Conservation (phyloP, 2,888 invertebrate genomes). For the Apamea epomidion region DNA sequence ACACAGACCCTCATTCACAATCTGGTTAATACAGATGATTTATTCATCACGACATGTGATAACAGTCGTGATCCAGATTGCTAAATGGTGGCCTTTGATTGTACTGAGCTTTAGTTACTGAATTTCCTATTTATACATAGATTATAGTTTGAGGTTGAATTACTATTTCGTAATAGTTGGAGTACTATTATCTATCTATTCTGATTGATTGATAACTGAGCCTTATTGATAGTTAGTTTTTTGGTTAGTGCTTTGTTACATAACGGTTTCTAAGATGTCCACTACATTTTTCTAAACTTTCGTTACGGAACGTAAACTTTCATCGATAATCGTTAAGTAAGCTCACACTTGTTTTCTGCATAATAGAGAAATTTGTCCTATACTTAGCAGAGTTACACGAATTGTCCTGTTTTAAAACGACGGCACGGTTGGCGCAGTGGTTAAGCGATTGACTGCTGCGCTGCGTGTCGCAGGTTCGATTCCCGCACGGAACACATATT, state of each 20-base stretch:
- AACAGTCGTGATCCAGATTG: conserved; percentile 74
- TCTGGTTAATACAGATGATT: conserved; percentile 80
- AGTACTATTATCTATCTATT: neutral
- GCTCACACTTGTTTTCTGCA: neutral
- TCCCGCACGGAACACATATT: no score
- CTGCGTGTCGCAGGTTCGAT: no score
- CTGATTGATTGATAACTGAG: neutral
- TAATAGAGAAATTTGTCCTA: neutral
- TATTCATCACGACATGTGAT: conserved; percentile 80
- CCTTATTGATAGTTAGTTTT: no score
- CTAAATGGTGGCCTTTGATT: conserved; percentile 73
- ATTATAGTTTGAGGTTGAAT: conserved; percentile 40
- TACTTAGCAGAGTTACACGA: no score
- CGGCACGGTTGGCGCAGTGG: no score
- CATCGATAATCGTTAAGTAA: neutral
- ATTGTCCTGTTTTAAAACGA: no score
- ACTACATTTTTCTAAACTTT: neutral
- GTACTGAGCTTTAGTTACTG: conserved; percentile 54
- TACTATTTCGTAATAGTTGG: conserved; percentile 39
- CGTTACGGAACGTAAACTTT: neutral
- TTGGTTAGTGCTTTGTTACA: neutral
- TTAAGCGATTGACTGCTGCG: no score
- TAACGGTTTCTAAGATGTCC: neutral
- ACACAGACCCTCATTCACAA: conserved; percentile 79
- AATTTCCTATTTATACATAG: conserved; percentile 53